Evolutionary conservation across 2,113 vertebrate species (phyloP).

Genomic region (Hystrix brachyura): DNA sequence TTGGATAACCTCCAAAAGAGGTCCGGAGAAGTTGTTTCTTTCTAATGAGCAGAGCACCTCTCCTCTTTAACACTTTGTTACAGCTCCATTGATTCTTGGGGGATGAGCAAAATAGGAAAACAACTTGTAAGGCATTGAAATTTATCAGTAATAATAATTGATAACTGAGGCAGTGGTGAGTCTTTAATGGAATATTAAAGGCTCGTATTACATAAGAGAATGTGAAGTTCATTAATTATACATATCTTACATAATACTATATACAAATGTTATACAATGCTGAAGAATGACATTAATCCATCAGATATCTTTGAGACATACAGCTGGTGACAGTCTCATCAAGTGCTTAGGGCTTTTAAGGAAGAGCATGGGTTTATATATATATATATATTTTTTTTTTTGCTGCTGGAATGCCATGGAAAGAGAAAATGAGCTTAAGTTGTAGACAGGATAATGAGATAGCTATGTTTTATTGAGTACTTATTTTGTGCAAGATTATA

Average conservation of each 20-base stretch:
- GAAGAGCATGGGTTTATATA: not conserved
- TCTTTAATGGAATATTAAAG: constrained; percentile 31
- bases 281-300: not conserved
- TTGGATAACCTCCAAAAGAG: not conserved
- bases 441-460: not conserved
- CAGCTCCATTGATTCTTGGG: not conserved
- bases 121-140: constrained; percentile 1
- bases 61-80: not conserved
- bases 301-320: not conserved
- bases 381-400: not conserved
- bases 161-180: not conserved
- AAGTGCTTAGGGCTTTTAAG: not conserved
- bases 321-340: not conserved
- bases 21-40: not conserved
- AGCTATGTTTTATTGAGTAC: not conserved
- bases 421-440: not conserved
- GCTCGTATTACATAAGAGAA: not conserved
- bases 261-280: not conserved
- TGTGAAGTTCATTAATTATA: not conserved
- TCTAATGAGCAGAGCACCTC: not conserved
- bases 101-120: not conserved
- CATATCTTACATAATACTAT: not conserved
- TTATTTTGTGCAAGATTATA: not conserved
- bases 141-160: not conserved
- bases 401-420: not conserved